Percentiles rank a stretch among this genome's conserved stretches.
Conservation (phyloP, 2,113 vertebrate genomes). For the Otis tarda region DNA sequence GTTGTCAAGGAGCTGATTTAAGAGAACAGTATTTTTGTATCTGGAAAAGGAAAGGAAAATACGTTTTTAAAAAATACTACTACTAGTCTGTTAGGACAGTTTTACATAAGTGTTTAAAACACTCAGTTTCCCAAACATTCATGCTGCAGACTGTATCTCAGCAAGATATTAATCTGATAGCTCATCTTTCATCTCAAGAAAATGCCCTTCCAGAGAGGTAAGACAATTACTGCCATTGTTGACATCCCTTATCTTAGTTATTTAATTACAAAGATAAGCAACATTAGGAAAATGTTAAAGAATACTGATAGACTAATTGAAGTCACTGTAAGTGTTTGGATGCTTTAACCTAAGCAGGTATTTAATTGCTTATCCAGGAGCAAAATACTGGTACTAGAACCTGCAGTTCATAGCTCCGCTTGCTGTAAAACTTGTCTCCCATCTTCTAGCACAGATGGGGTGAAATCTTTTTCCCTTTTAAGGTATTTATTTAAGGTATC, state of each 20-base stretch:
- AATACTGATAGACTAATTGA: neutral
- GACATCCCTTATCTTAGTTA: slow-evolving; percentile 12
- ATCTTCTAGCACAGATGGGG: neutral
- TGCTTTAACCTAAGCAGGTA: neutral
- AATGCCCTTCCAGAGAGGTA: neutral
- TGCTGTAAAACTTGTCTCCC: neutral
- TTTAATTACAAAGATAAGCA: slow-evolving; percentile 32
- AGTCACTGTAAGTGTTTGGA: neutral
- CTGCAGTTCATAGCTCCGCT: neutral
- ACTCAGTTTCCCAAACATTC: neutral
- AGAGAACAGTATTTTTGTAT: neutral
- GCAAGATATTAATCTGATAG: neutral
- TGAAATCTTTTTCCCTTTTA: neutral
- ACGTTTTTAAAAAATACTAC: neutral
- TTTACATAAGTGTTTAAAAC: neutral
- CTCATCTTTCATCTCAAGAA: neutral
- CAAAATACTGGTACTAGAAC: neutral
- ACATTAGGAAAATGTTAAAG: slow-evolving; percentile 9
- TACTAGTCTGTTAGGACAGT: neutral
- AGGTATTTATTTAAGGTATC: too few relatives aligned
- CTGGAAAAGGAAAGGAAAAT: neutral
- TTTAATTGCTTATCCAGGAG: neutral
- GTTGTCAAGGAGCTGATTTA: neutral
- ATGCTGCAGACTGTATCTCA: neutral
- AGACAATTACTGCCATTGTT: neutral